Evolutionary conservation across 2,113 vertebrate species (phyloP).

Genomic region (Etheostoma cragini): DNA sequence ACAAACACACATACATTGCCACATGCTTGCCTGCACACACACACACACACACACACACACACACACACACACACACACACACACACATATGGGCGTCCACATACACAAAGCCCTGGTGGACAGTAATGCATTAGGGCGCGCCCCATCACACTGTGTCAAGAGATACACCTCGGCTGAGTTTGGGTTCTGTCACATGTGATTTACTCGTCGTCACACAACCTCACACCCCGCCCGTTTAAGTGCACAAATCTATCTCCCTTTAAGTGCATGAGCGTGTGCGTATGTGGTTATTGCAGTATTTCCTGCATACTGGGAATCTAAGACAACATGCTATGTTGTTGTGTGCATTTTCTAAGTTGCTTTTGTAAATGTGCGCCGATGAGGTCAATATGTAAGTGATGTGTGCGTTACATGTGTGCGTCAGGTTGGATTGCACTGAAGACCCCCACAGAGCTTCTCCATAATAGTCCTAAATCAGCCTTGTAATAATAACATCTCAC

Average conservation of each 20-base stretch:
- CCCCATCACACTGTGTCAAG: slow-evolving; percentile 76
- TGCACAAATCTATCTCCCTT: slow-evolving; percentile 52
- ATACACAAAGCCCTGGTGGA: slow-evolving; percentile 69
- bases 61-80: slow-evolving; percentile 16
- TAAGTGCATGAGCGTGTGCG: neutral
- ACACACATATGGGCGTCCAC: slow-evolving; percentile 49
- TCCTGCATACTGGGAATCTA: slow-evolving; percentile 20
- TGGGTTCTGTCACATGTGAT: slow-evolving; percentile 76
- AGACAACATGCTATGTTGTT: slow-evolving; percentile 14
- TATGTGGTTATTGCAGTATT: slow-evolving; percentile 11
- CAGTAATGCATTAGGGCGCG: slow-evolving; percentile 74
- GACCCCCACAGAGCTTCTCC: slow-evolving; percentile 59
- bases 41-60: slow-evolving; percentile 14
- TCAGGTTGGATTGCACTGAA: slow-evolving; percentile 65
- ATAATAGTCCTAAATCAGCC: slow-evolving; percentile 73
- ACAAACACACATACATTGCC: slow-evolving; percentile 17
- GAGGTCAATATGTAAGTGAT: slow-evolving; percentile 37
- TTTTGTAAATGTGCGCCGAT: slow-evolving; percentile 9
- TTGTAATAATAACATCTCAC: slow-evolving; percentile 76
- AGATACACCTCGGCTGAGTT: slow-evolving; percentile 74
- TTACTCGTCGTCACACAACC: slow-evolving; percentile 61
- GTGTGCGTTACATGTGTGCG: slow-evolving; percentile 37
- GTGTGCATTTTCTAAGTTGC: slow-evolving; percentile 26
- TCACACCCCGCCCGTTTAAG: slow-evolving; percentile 55
- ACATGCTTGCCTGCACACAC: slow-evolving; percentile 9